Percentiles rank a stretch among this genome's conserved stretches.
Conservation (phyloP, 2,113 vertebrate genomes). For the Prinia subflava region DNA sequence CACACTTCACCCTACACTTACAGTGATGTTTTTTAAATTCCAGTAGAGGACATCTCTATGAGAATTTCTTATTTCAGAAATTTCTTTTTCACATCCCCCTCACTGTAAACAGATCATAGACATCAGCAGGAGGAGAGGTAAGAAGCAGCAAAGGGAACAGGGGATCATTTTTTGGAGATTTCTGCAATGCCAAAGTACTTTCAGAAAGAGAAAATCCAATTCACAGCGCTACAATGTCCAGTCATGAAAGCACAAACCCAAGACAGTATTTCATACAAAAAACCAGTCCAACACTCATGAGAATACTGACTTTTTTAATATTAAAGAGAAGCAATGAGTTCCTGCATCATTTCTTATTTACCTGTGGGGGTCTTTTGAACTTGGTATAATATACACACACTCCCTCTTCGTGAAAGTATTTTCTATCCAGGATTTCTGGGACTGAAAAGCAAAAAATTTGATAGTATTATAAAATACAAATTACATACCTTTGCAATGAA, state of each 20-base stretch:
- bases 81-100: background rate
- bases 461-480: background rate
- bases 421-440: slow-evolving; percentile 99
- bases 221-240: background rate
- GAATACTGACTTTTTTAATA: background rate
- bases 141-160: background rate
- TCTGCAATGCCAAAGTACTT: background rate
- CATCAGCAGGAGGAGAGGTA: background rate
- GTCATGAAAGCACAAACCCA: background rate
- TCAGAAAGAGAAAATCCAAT: background rate
- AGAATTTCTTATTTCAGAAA: background rate
- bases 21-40: background rate
- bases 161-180: background rate
- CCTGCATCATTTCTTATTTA: slow-evolving; percentile 58
- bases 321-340: background rate
- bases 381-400: slow-evolving; percentile 98
- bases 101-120: background rate
- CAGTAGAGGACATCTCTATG: background rate
- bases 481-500: background rate
- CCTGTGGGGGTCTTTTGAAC: slow-evolving; percentile 99
- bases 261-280: background rate
- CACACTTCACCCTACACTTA: background rate
- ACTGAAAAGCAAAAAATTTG: slow-evolving; percentile 74
- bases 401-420: slow-evolving; percentile 98
- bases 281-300: background rate